Evolutionary conservation across 2,888 invertebrate species (phyloP), one percentile per base, ranked within the genome.

Genomic region (Amphipoea oculea): DNA sequence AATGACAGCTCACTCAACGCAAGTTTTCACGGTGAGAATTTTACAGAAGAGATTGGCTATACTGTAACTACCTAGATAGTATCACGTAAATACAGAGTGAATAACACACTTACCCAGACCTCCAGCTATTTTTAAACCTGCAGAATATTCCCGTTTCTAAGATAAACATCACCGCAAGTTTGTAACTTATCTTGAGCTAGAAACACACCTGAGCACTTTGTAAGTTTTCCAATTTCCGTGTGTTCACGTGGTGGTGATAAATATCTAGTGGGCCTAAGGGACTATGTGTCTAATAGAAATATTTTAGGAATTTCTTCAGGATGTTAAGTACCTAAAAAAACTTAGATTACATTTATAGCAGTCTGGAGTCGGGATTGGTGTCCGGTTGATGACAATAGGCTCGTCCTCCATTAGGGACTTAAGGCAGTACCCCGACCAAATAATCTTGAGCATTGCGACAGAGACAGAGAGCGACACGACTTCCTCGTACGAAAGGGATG

Each of bases 171-270:
- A 17, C 17, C 23, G n/a, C 29, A 40, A 80, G 75, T 63, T 63
- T 29, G 5, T 57, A 42, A 57, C 40, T 81, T 65, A 62, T 62
- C 57, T 42, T 72, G 45, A 42, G 20, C n/a, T 57, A 65, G 51
- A 63, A 65, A 62, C 60, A 72, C 82, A 82, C 77, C 77, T 82
- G 77, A 62, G 42, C 76, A 76, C 40, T 81, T 75, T 45, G n/a
- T 29, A 65, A 82, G 57, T 77, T 63, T 48, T 29, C 63, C 20
- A 45, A n/a, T 40, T 79, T 5, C 51, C 11, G 4, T 17, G 4
- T 57, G 7, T 20, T 36, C 57, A 7, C 68, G 48, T 14, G 14
- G 14, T 4, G 0, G 48, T 57, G 51, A 66, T 80, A 51, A 80
- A 74, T 73, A 73, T 36, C 57, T 62, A 17, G 11, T 23, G 36